Evolutionary conservation across 2,888 invertebrate species (phyloP).

Genomic region (Dolomedes plantarius): DNA sequence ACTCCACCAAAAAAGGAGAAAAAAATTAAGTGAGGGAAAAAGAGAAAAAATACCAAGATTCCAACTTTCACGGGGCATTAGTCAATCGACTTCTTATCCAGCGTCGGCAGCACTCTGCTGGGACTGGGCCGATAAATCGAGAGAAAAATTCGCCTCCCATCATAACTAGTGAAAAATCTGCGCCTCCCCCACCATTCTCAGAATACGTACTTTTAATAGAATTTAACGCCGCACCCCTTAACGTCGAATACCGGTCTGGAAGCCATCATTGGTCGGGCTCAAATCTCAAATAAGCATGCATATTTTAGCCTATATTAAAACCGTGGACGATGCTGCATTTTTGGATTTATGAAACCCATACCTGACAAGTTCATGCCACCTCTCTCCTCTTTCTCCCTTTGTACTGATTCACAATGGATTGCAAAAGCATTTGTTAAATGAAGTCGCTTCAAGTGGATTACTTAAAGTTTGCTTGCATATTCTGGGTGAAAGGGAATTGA

Average conservation of each 20-base stretch:
- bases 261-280: background rate
- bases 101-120: conserved; percentile 43
- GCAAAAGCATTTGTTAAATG: too few species aligned
- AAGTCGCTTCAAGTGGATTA: too few species aligned
- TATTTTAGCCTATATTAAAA: background rate
- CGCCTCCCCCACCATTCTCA: conserved; percentile 24
- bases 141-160: conserved; percentile 51
- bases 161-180: conserved; percentile 70
- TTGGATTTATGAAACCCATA: background rate
- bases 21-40: conserved; percentile 13
- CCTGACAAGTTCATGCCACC: background rate
- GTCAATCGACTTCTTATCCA: conserved; percentile 69
- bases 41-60: conserved; percentile 47
- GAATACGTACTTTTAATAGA: conserved; percentile 59
- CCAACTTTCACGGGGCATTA: conserved; percentile 67
- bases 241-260: conserved; percentile 20
- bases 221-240: conserved; percentile 43
- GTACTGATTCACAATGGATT: too few species aligned
- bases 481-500: too few species aligned
- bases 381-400: background rate
- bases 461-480: too few species aligned
- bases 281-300: background rate
- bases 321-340: background rate
- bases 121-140: conserved; percentile 59
- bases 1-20: conserved; percentile 15